Conservation (phyloP, 2,797 vertebrate species). For the Denticeps clupeoides region DNA sequence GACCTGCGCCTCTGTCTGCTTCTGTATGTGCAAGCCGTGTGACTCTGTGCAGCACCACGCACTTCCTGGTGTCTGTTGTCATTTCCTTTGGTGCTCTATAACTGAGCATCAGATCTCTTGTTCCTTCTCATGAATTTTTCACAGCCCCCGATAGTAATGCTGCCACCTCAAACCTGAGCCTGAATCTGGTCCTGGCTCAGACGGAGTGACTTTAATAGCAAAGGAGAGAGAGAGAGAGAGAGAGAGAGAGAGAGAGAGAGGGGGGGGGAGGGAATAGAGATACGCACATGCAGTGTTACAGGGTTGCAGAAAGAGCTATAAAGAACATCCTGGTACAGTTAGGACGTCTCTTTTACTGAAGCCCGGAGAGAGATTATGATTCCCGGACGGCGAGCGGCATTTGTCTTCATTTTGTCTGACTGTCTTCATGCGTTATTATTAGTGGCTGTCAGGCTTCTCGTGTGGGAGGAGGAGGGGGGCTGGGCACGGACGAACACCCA, state of each 20-base stretch:
- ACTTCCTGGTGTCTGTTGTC: constrained; percentile 1
- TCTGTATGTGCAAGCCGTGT: too few species aligned
- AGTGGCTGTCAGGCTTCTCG: constrained; percentile 81
- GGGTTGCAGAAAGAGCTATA: constrained; percentile 66
- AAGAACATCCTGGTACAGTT: constrained; percentile 74
- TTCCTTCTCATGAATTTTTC: constrained; percentile 77
- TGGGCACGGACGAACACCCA: not conserved
- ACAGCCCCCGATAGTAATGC: constrained; percentile 77
- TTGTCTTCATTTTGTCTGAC: constrained; percentile 98
- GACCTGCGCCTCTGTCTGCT: too few species aligned
- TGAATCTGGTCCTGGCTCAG: too few species aligned
- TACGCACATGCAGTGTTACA: constrained; percentile 33
- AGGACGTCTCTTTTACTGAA: constrained; percentile 69
- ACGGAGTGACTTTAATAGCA: not conserved
- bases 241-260: not conserved
- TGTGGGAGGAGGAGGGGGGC: constrained; percentile 40
- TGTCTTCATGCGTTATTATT: constrained; percentile 98
- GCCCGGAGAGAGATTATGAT: constrained; percentile 81
- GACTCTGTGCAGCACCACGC: constrained; percentile 1
- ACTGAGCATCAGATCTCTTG: not conserved
- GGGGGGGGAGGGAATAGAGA: not conserved
- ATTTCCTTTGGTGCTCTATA: not conserved
- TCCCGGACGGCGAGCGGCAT: constrained; percentile 79
- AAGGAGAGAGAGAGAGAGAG: not conserved
- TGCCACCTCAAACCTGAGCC: too few species aligned